Base-by-base conservation (phyloP, 2,888 invertebrate species). In the Laothoe populi region DNA sequence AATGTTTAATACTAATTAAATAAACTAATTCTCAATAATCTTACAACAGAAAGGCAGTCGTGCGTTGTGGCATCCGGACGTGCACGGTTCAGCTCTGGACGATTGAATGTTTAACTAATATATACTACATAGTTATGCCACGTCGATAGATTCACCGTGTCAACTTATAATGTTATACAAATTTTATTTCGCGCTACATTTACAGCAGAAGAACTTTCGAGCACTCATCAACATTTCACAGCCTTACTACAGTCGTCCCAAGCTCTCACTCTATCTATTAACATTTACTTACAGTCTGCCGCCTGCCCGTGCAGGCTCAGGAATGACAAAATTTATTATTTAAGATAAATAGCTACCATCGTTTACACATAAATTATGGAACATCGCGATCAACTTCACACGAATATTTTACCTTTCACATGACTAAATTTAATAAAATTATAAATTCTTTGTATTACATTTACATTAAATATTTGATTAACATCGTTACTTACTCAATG, bases 191-290 rank as follows among this genome's bases (percentile, higher is more conserved):
- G 38, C 40, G 38, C 11, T 60, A 26, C 42, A 48, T 58, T 38
- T 58, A 58, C 72, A 77, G 74, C 70, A 78, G 81, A 80, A 76
- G 83, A 79, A 86, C 81, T 81, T 77, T 79, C 84, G 76, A 79
- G 76, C 86, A 88, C 83, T 81, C 83, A 74, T 81, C 78, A 82
- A 77, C 81, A 81, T 82, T 86, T 92, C 92, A 92, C 92, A 92
- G 92, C 92, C 92, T 88, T 86, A 75, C 91, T 85, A 86, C 86
- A 90, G 87, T 90, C 89, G 86, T 84, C 84, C 82, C 84, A 83
- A 83, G 81, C 87, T 87, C 85, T 86, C 88, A 86, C 85, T 85
- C 85, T 75, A 70, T 78, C 73, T 73, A 75, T 70, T 70, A 73
- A 76, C 73, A 73, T 31, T 75, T 75, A 74, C 64, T 75, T 82